These are phyloP conservation scores for Stichopus horrens DNA, from an alignment of 53 echinoderm and acorn worm genomes.

Conservation along the genomic window DNA sequence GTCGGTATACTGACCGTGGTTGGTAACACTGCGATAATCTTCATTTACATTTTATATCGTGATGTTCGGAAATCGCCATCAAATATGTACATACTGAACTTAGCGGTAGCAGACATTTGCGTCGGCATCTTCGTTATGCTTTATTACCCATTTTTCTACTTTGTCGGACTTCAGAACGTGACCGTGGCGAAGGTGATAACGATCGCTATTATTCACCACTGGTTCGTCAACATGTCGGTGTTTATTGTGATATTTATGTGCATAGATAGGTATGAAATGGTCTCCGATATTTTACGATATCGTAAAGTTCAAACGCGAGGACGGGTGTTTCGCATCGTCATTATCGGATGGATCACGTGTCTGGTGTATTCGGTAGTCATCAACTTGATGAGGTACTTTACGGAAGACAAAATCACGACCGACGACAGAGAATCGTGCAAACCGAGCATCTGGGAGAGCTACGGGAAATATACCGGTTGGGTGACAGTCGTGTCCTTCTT, in stretches of 20 bases:
- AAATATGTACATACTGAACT: conserved; percentile 26
- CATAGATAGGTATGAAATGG: conserved; percentile 15
- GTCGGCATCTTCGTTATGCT: conserved; percentile 27
- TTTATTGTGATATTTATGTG: conserved; percentile 30
- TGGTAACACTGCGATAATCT: neutral
- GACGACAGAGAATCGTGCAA: conserved; percentile 5
- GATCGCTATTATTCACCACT: conserved; percentile 18
- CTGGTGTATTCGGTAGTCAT: conserved; percentile 13
- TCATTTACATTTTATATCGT: conserved; percentile 8
- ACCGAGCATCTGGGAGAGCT: conserved; percentile 34
- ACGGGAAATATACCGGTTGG: conserved; percentile 28
- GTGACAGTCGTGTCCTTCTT: conserved; percentile 15
- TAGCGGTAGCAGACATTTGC: conserved; percentile 23
- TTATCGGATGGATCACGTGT: neutral
- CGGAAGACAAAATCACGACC: conserved; percentile 26
- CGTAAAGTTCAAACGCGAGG: neutral
- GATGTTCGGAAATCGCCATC: conserved; percentile 21
- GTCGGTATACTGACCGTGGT: conserved; percentile 6
- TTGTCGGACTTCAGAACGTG: neutral
- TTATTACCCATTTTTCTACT: conserved; percentile 25
- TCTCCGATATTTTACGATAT: conserved; percentile 16
- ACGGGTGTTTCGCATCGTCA: conserved; percentile 8
- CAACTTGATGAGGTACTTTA: conserved; percentile 6
- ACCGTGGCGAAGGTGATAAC: neutral
- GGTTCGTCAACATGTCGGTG: conserved; percentile 31